Evolutionary conservation across 2,113 vertebrate species (phyloP).

Genomic region (Lethenteron camtschaticum): DNA sequence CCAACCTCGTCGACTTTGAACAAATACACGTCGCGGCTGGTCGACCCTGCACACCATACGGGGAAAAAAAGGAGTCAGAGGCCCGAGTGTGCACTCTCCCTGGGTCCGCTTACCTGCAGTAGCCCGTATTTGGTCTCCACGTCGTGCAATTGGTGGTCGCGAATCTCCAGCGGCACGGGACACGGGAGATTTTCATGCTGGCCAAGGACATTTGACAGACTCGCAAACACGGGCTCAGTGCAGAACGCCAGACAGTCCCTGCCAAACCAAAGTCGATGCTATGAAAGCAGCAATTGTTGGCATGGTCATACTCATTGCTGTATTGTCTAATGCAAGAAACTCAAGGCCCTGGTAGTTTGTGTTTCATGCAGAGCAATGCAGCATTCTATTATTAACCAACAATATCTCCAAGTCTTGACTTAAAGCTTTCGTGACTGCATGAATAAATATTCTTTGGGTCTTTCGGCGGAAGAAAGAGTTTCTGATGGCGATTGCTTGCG

Average conservation of each 20-base stretch:
- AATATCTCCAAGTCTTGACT: too few relatives aligned
- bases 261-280: conserved; percentile 5
- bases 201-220: conserved; percentile 81
- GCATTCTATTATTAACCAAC: too few relatives aligned
- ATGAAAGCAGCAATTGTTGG: too few relatives aligned
- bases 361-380: too few relatives aligned
- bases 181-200: conserved; percentile 78
- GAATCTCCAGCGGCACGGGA: conserved; percentile 61
- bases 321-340: too few relatives aligned
- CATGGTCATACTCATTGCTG: too few relatives aligned
- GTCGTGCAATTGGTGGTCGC: conserved; percentile 82
- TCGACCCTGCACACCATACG: not conserved
- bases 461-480: too few relatives aligned
- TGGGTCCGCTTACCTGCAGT: conserved; percentile 43
- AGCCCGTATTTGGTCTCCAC: conserved; percentile 92
- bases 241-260: conserved; percentile 96
- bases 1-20: too few relatives aligned
- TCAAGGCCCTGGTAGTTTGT: too few relatives aligned
- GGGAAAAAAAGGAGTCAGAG: not conserved
- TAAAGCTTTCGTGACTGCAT: too few relatives aligned
- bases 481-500: too few relatives aligned
- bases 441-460: too few relatives aligned
- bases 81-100: not conserved
- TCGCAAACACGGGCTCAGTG: conserved; percentile 86
- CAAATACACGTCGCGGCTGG: not conserved